Conservation (phyloP, 2,888 invertebrate genomes). For the Darwinula stevensoni region DNA sequence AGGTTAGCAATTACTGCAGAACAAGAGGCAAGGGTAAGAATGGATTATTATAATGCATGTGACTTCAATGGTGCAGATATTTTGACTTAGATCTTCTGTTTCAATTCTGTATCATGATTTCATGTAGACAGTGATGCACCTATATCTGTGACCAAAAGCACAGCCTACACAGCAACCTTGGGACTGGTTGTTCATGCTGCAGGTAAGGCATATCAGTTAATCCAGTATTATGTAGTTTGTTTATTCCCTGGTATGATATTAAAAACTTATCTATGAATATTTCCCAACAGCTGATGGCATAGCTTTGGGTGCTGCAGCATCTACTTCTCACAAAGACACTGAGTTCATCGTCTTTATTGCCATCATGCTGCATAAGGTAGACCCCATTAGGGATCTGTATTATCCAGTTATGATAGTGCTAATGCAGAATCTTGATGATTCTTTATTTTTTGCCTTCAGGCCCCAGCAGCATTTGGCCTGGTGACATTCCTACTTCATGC, state of each 20-base stretch:
- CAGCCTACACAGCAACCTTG: slow-evolving; percentile 67
- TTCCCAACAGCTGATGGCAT: slow-evolving; percentile 74
- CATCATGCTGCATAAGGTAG: slow-evolving; percentile 87
- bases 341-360: slow-evolving; percentile 93
- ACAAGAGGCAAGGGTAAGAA: no score
- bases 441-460: slow-evolving; percentile 24
- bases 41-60: no score
- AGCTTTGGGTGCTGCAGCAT: slow-evolving; percentile 90
- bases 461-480: slow-evolving; percentile 91
- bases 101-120: not conserved
- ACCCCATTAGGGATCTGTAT: slow-evolving; percentile 6
- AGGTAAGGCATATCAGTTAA: slow-evolving; percentile 21
- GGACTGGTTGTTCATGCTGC: slow-evolving; percentile 96
- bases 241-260: no score
- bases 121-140: not conserved
- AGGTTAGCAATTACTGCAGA: slow-evolving; percentile 21
- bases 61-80: no score
- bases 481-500: slow-evolving; percentile 91
- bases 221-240: no score
- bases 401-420: slow-evolving; percentile 3
- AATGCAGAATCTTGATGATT: slow-evolving; percentile 5
- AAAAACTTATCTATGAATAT: not conserved
- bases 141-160: not conserved
- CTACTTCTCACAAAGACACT: slow-evolving; percentile 78
- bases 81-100: no score